Evolutionary conservation across 1,140 invertebrate species (phyloP).

Genomic region (Eurytemora carolleeae): DNA sequence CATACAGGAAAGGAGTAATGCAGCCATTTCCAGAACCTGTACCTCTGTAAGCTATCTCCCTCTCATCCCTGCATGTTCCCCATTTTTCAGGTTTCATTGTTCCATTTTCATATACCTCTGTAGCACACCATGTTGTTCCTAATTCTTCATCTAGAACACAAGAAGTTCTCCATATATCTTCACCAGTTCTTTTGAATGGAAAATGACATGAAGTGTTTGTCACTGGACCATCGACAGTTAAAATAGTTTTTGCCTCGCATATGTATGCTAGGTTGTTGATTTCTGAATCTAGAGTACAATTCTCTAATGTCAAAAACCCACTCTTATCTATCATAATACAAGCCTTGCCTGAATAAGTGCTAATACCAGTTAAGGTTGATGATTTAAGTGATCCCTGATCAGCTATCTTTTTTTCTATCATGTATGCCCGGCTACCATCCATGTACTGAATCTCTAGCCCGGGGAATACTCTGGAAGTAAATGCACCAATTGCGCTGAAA

Average conservation of each 20-base stretch:
- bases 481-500: not conserved
- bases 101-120: not conserved
- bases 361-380: not conserved
- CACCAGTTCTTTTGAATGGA: not conserved
- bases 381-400: not conserved
- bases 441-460: not conserved
- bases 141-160: not conserved
- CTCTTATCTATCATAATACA: not conserved
- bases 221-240: not conserved
- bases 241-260: not conserved
- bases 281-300: not conserved
- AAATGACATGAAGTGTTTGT: not conserved
- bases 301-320: not conserved
- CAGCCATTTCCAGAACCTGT: not conserved
- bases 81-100: not conserved
- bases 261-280: not conserved
- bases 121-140: not conserved
- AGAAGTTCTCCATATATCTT: not conserved
- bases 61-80: not conserved
- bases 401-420: not conserved
- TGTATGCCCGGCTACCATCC: not conserved
- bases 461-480: not conserved
- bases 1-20: not conserved
- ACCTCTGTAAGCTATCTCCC: not conserved
- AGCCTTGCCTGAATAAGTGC: not conserved